phyloP scores from a whole-genome alignment of 2,797 vertebrate genomes.

The Ctenochaetus hawaiiensis region DNA sequence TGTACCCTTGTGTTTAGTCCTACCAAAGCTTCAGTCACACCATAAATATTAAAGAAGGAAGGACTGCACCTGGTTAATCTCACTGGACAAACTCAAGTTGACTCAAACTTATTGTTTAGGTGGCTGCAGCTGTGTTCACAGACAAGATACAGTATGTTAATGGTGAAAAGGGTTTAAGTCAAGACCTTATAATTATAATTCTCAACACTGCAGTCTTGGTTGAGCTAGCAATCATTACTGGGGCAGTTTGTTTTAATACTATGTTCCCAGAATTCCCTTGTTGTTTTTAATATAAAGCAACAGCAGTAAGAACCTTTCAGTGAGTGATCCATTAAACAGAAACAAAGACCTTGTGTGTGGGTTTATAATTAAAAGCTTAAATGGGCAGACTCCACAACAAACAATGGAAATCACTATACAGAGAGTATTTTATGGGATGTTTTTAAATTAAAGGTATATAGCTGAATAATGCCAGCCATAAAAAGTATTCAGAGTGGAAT shows the following conservation, averaged over 20 bases:
- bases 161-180: no score
- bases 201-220: neutral
- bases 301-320: neutral
- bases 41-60: conserved; percentile 14
- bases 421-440: no score
- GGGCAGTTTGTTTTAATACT: neutral
- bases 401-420: no score
- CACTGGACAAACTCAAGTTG: neutral
- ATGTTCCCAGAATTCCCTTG: neutral
- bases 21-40: neutral
- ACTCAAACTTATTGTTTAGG: neutral
- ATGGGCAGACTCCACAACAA: no score
- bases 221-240: neutral
- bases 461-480: no score
- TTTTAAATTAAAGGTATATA: no score
- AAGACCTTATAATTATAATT: neutral
- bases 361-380: no score
- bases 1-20: neutral
- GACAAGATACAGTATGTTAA: neutral
- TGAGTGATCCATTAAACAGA: neutral
- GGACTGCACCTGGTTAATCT: neutral
- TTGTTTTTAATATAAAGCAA: neutral
- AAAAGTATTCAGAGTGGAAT: no score
- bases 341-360: neutral
- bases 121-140: conserved; percentile 32